Evolutionary conservation across 2,797 vertebrate species (phyloP), one percentile per base, ranked within the genome.

Genomic region (Netta rufina): DNA sequence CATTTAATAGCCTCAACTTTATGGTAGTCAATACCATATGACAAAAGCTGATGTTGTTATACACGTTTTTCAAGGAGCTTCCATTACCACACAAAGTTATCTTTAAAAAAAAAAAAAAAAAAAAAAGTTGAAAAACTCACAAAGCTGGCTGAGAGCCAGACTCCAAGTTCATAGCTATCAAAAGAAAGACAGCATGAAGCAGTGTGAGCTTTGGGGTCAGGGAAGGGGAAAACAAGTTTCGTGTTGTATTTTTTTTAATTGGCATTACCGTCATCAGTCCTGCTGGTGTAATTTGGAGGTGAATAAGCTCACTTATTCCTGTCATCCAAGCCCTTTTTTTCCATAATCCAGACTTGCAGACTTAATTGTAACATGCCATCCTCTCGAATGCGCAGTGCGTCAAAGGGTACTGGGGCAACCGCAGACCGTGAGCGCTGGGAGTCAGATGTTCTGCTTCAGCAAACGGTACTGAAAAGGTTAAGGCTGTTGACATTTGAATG

Each of bases 401-500:
- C 9, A 11, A 58, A 92, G 81, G 32, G 47, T 79, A 12, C 22
- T 18, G 32, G 2, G 1, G 76, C 57, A 88, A 61, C 39, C 10
- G 3, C 49, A 71, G 49, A 19, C 41, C 86, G 9, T 25, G 30
- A 47, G 56, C 18, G 8, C 27, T 0, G 0, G 13, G 11, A 76
- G 5, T 41, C 19, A n/a, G 51, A 62, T 93, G 62, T 41, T 93
- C 74, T 84, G 22, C 32, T 72, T 69, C 53, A 91, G 70, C 20
- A 56, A 79, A 33, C 1, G 4, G 56, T 36, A 45, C 41, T 62
- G 66, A 81, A 78, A 84, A 96, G 25, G 38, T 82, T 94, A 89
- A 90, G 47, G 53, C 41, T 87, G n/a, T n/a, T 90, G 71, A 66
- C 13, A 27, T 19, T 57, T 65, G 3, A 56, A 51, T 32, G 12